phyloP scores from a whole-genome alignment of 1,140 invertebrate genomes.

The Ladona fulva region DNA sequence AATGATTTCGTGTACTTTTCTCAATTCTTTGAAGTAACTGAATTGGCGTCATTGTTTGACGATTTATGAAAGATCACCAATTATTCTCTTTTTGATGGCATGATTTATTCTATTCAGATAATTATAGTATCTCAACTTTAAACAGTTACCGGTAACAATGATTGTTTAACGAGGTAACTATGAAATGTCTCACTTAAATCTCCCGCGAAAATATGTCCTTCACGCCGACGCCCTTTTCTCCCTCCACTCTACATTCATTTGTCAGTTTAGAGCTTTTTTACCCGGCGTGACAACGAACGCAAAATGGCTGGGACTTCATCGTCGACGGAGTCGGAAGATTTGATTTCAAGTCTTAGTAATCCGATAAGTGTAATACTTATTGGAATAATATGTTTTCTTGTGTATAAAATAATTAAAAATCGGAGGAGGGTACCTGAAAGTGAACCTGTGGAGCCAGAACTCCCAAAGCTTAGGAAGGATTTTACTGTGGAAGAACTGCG shows the following conservation, averaged over 20 bases:
- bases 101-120: too few relatives aligned
- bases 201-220: background rate
- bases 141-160: too few relatives aligned
- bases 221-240: background rate
- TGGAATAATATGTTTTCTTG: background rate
- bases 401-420: background rate
- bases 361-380: background rate
- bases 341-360: background rate
- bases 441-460: slow-evolving; percentile 37
- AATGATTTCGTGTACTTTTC: too few relatives aligned
- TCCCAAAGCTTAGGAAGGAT: slow-evolving; percentile 81
- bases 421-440: background rate
- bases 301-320: background rate
- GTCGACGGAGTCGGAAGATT: background rate
- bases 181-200: background rate
- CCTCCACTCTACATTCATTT: background rate
- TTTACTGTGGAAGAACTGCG: slow-evolving; percentile 84
- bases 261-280: background rate
- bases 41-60: too few relatives aligned
- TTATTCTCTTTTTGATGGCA: too few relatives aligned
- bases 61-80: too few relatives aligned
- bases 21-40: too few relatives aligned
- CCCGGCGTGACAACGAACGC: background rate
- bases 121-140: too few relatives aligned
- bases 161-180: too few relatives aligned